Conservation (phyloP, 2,113 vertebrate species). For the Bungarus multicinctus region DNA sequence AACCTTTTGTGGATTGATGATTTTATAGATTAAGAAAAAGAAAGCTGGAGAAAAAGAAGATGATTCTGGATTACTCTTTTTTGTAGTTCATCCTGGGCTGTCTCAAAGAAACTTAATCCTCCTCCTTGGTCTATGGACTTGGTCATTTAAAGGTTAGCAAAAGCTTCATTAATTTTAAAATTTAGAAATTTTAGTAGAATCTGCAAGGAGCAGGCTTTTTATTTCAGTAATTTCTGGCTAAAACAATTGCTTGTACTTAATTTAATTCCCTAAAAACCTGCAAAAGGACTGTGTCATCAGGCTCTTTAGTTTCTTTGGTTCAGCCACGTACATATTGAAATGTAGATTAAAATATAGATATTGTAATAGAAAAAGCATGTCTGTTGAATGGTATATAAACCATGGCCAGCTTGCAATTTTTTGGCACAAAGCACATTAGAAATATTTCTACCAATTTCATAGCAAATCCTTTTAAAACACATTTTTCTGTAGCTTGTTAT, state of each 20-base stretch:
- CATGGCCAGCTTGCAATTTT: conserved; percentile 58
- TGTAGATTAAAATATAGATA: conserved; percentile 48
- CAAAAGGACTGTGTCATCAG: conserved; percentile 27
- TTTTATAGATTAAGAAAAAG: conserved; percentile 63
- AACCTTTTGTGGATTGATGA: conserved; percentile 50
- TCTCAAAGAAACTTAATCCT: conserved; percentile 62
- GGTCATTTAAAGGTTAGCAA: conserved; percentile 75
- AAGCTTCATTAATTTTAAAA: conserved; percentile 66
- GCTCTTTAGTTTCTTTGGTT: conserved; percentile 38
- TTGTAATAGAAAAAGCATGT: conserved; percentile 53
- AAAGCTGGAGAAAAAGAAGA: conserved; percentile 36
- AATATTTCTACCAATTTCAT: conserved; percentile 34
- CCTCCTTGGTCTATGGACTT: conserved; percentile 67
- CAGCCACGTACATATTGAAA: conserved; percentile 52
- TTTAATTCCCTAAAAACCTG: conserved; percentile 49
- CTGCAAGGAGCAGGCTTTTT: conserved; percentile 35
- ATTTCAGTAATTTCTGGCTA: conserved; percentile 46
- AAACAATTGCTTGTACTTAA: conserved; percentile 54
- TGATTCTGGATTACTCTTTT: conserved; percentile 46
- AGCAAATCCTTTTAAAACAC: conserved; percentile 26
- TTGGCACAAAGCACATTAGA: conserved; percentile 42
- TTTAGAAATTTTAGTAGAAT: conserved; percentile 51
- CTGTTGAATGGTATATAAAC: conserved; percentile 61
- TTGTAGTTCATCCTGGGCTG: conserved; percentile 58
- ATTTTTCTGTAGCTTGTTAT: conserved; percentile 31